Evolutionary conservation across 2,113 vertebrate species (phyloP), one percentile per base, ranked within the genome.

Genomic region (Megatriorchis doriae): DNA sequence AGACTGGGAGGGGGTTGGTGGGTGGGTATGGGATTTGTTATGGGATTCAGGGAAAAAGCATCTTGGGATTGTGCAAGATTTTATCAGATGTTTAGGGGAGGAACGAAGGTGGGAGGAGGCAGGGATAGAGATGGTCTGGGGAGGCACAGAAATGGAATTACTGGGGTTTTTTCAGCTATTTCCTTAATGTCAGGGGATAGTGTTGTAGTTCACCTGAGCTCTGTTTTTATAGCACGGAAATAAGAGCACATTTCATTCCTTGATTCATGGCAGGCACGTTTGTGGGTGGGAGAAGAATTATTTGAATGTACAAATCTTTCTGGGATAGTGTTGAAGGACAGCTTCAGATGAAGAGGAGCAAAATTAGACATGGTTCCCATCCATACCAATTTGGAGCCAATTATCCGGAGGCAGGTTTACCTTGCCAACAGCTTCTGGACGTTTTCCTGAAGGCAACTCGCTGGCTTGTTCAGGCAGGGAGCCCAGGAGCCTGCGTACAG

Each of bases 131-230:
- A 1, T 50, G 29, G 10, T 50, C 63, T 78, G 10, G 10, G 47
- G 21, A 22, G 7, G 2, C 4, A 6, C 20, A 23, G 38, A 17
- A 34, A 22, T 26, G 47, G n/a, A 80, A 59, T 50, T 55, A 13
- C 12, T 22, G 47, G 14, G 7, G 0, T 0, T 7, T 78, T 56
- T 74, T 16, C 5, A 11, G 47, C 3, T 58, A 8, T 40, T 88
- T 38, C 29, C 8, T 23, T 75, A 7, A 6, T 17, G 8, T 47
- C 53, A 63, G 21, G 52, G 9, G 23, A 48, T 6, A 50, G 18
- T 5, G 32, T 2, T 47, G 31, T 32, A 45, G 22, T 20, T 13
- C 36, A 12, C 10, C 11, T 23, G 5, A 62, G 40, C 18, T 81
- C 10, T 27, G 3, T 4, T 73, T 43, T 61, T 58, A 32, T 4